Base-by-base conservation (phyloP, 1,140 invertebrate genomes). In the Sycophila sp. region DNA sequence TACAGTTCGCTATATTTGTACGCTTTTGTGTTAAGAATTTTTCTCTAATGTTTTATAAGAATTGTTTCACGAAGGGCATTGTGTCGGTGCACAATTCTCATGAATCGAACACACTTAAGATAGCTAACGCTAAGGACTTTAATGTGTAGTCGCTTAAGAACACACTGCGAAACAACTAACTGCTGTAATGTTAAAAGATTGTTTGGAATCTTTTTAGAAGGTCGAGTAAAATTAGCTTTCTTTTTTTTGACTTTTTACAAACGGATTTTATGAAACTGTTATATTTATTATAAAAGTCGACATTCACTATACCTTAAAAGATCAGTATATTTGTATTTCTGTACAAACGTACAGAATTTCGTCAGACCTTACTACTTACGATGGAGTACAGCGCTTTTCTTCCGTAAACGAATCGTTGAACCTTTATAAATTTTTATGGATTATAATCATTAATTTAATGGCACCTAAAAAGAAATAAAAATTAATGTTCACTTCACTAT, bases 231-330 rank as follows among this genome's bases (percentile, higher is more conserved):
- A 63, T 17, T 0, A 63, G 60, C 19, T 42, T 51, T 58, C 30
- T 51, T 45, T 17, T 49, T 62, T 51, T 34, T 22, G 17, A n/a
- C n/a, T n/a, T n/a, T n/a, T n/a, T n/a, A n/a, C n/a, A n/a, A 67
- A 59, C 11, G 19, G 30, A 32, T 59, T 59, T 49, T 49, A 60
- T 59, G 51, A 59, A 28, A 51, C 13, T 47, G 51, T 58, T 67
- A 58, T 62, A n/a, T n/a, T n/a, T n/a, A n/a, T 38, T 53, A 53
- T 28, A 10, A n/a, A 69, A 38, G 40, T 40, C 7, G n/a, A 17
- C 47, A 58, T 45, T 1, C n/a, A 45, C 17, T 26, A 45, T 19
- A 38, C n/a, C n/a, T n/a, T 42, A 26, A 47, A 30, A 42, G 26
- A 34, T 10, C 22, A 3, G 22, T 26, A 34, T 58, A 34, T 10